Conservation (phyloP, 2,888 invertebrate genomes). For the Brachynemurus nebulosus region DNA sequence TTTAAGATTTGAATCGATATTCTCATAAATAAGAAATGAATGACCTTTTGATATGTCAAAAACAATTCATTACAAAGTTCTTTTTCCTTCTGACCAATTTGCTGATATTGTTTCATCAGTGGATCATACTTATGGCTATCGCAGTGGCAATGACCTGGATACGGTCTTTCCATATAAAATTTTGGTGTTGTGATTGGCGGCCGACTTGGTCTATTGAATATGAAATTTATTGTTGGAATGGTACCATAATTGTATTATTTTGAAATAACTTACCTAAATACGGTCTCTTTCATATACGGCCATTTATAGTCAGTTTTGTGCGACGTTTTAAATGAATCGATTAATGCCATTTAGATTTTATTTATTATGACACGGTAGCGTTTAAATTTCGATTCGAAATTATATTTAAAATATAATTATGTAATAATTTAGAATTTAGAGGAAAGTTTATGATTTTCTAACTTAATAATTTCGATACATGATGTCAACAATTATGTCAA, state of each 20-base stretch:
- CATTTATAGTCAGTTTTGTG: neutral
- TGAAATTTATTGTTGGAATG: no score
- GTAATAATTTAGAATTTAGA: no score
- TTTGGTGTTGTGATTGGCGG: neutral
- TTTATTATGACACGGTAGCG: no score
- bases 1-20: constrained; percentile 2
- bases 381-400: no score
- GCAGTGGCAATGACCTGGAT: neutral
- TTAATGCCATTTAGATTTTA: no score
- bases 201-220: neutral
- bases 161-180: neutral
- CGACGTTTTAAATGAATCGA: neutral
- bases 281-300: neutral
- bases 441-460: no score
- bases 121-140: neutral
- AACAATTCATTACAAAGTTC: neutral
- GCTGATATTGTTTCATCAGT: neutral
- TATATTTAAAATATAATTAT: no score
- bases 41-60: neutral
- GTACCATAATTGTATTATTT: no score
- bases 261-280: neutral
- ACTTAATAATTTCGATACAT: no score
- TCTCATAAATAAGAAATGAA: no score
- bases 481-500: no score
- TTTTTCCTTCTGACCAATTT: neutral